Evolutionary conservation across 2,113 vertebrate species (phyloP), one percentile per base, ranked within the genome.

Genomic region (Alethe diademata): DNA sequence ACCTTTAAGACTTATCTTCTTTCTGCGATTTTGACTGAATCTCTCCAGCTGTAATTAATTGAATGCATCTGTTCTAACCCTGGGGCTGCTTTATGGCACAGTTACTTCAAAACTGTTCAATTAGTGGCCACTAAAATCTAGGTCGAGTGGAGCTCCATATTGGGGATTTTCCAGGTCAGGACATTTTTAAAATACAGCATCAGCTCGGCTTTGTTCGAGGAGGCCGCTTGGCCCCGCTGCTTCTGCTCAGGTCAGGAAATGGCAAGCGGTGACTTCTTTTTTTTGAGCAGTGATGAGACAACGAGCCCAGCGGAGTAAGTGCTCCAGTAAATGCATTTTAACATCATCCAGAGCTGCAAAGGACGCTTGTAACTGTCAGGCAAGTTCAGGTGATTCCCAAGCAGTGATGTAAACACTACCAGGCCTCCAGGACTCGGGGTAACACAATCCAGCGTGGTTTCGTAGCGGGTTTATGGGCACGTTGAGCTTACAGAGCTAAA

Each of bases 41-140:
- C 96, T 95, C 97, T 96, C 97, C 97, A 97, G 98, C 98, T 98
- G 98, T 98, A 98, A 98, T 99, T 98, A 99, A 99, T 96, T 82
- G 97, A 97, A 98, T 98, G 98, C 98, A 99, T 99, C 98, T 98
- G 98, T 98, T 98, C 98, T 95, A 93, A 92, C 98, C 98, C 98
- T 93, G 97, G 94, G 98, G 99, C 98, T 33, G 94, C 97, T 98
- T 96, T 97, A 97, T 99, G 99, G 98, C 98, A 98, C 98, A 98
- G 97, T 99, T 99, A 98, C 98, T 98, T 98, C 98, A 97, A 98
- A 99, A 98, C 97, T 95, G 98, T 98, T 98, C 98, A 98, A 98
- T 99, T 99, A 99, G 98, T 97, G 98, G 97, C 98, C 98, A 97
- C 97, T 97, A 98, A 97, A 98, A 98, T 98, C 98, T 97, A 98